Base-by-base conservation (phyloP, 1,140 invertebrate genomes). In the Anastatus disparis region DNA sequence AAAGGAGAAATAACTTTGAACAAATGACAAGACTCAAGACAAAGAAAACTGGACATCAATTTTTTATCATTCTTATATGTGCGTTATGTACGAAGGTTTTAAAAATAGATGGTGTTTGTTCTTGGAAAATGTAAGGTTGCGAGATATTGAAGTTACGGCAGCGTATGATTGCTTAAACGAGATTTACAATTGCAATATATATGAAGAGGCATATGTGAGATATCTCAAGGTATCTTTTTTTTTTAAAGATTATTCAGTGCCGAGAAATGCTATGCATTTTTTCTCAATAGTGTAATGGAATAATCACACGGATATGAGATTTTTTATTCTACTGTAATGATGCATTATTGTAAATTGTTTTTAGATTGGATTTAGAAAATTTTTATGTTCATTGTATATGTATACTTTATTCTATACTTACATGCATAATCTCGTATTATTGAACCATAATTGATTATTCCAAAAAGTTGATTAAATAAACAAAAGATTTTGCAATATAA, bases 181-280 rank as follows among this genome's bases (percentile, higher is more conserved):
- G 27, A 62, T 48, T 48, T 6, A 12, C 61, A 63, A 50, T 61
- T 42, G 58, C 26, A 42, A 44, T 31, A n/a, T n/a, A n/a, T n/a
- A 27, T 27, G 27, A 29, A 26, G 44, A 17, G 15, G 3, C 8
- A 17, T 15, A 15, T 10, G 42, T 29, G 27, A 22, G 29, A 13
- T n/a, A n/a, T n/a, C 27, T 35, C 62, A 40, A 52, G 44, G 44
- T 26, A n/a, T 15, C 13, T 46, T 38, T 56, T 17, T n/a, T 35
- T 1, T n/a, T n/a, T n/a, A n/a, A n/a, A n/a, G n/a, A 13, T 62
- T 35, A 46, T 29, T 62, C 22, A 24, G 0, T 26, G 15, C 29
- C 20, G 2, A 12, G 46, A 13, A 46, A 64, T 52, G n/a, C 61
- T 22, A 31, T 8, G 22, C 20, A 64, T 64, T 52, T 64, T 52